Percentiles rank a stretch among this genome's conserved stretches.
Conservation (phyloP, 2,797 vertebrate genomes). For the Diglossa cyanea region DNA sequence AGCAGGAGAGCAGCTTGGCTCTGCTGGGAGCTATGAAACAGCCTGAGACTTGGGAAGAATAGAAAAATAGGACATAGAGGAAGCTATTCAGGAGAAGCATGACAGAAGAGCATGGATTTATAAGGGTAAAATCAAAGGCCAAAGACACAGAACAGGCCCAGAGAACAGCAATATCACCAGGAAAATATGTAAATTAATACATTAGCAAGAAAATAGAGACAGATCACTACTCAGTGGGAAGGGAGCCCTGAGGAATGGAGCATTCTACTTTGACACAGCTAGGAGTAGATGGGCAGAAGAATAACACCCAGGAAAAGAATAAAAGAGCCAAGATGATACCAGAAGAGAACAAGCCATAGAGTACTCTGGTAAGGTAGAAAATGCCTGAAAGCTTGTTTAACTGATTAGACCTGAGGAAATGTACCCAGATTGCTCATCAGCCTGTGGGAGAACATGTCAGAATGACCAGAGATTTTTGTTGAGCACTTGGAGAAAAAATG, state of each 20-base stretch:
- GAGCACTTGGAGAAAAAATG: not conserved
- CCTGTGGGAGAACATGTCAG: fast-evolving
- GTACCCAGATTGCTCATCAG: not conserved
- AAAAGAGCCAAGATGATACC: not conserved
- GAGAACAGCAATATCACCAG: not conserved
- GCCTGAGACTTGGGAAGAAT: constrained; percentile 7
- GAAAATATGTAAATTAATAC: not conserved
- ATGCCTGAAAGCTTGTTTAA: not conserved
- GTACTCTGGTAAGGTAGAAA: not conserved
- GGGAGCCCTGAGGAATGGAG: not conserved
- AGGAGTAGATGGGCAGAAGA: not conserved
- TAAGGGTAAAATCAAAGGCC: not conserved
- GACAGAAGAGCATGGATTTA: not conserved
- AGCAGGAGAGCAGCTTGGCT: constrained; percentile 9
- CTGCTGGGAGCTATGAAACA: not conserved
- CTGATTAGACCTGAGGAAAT: not conserved
- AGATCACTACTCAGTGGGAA: not conserved
- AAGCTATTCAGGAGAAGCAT: not conserved
- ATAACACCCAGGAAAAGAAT: not conserved
- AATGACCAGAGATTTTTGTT: not conserved
- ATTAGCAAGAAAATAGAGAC: not conserved
- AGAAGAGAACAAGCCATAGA: not conserved
- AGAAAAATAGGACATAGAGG: not conserved
- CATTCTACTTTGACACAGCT: not conserved
- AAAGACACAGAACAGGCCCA: not conserved